Evolutionary conservation across 2,888 invertebrate species (phyloP), one percentile per base, ranked within the genome.

Genomic region (Drosophila ezoana): DNA sequence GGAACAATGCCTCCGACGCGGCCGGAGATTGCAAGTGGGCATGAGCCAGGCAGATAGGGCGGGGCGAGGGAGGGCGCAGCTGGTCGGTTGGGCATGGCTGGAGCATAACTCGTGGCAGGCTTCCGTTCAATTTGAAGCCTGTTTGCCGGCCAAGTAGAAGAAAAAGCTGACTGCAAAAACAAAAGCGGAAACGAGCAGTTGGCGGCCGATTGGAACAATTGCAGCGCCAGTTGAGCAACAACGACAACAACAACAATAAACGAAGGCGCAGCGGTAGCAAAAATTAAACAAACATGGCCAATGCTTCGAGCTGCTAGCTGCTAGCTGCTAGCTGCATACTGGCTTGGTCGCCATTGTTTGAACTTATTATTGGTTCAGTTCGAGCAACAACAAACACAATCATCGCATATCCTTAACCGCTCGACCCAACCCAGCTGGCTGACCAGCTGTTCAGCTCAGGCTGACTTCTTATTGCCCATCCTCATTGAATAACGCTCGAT

Each of bases 101-200:
- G 78, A 54, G 79, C 81, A 83, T 83, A 83, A 72, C 83, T 86
- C 81, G 84, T 81, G 76, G 70, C 77, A 45, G 54, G 85, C 80
- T 84, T 84, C 84, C 84, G 87, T 84, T 87, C 85, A 84, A 84
- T 87, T 84, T 84, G 84, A 87, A 87, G 84, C 82, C 85, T 84
- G 87, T 84, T 87, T 87, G 82, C 74, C 76, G 81, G 76, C 81
- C 73, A 79, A 77, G 81, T 67, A 73, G 72, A 86, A 74, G 83
- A 67, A 85, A 85, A 68, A 72, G 69, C 69, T 67, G 70, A 52
- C 56, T 62, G 72, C 76, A 80, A 82, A 83, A 86, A 86, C 82
- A 83, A 86, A 79, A 67, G 70, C 87, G 82, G 87, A 83, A 83
- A 71, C 84, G 87, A 83, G 53, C 87, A 86, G 83, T 86, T 83